These are phyloP conservation scores for Holocentrus rufus DNA, from an alignment of 2,797 vertebrate species.

Conservation along the genomic window DNA sequence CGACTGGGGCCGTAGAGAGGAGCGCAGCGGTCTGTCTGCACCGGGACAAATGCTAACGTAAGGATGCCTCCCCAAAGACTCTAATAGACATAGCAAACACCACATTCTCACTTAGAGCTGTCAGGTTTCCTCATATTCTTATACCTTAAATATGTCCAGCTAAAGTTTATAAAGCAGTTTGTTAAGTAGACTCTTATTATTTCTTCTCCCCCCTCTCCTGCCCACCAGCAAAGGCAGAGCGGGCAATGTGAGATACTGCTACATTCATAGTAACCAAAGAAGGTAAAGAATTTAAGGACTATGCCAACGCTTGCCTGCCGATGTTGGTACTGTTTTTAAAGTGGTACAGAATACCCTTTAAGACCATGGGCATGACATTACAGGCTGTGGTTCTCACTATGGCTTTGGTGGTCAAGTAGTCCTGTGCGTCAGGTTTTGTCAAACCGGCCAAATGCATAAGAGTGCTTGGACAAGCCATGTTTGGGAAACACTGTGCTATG, in stretches of 20 bases:
- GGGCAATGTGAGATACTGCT: conserved; percentile 85
- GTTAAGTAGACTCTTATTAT: conserved; percentile 65
- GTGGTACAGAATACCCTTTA: conserved; percentile 29
- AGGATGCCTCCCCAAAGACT: conserved; percentile 68
- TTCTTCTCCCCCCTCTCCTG: conserved; percentile 73
- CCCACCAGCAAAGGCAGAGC: conserved; percentile 87
- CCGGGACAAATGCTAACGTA: conserved; percentile 87
- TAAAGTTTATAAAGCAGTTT: conserved; percentile 9
- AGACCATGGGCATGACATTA: conserved; percentile 55
- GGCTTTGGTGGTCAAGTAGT: conserved; percentile 29
- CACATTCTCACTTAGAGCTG: background rate
- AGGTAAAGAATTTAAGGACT: conserved; percentile 81
- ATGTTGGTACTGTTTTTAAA: conserved; percentile 30
- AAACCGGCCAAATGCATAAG: conserved; percentile 13
- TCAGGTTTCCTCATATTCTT: background rate
- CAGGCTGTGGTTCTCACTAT: conserved; percentile 34
- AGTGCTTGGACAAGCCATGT: conserved; percentile 26
- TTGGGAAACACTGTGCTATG: conserved; percentile 12
- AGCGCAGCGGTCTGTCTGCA: conserved; percentile 80
- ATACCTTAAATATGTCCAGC: background rate
- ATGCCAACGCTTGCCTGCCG: conserved; percentile 40
- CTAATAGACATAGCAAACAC: background rate
- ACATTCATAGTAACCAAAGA: conserved; percentile 84
- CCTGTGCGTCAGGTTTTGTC: background rate
- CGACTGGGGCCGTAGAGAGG: conserved; percentile 91